Conservation (phyloP, 2,888 invertebrate species). For the Pristionchus entomophagus region DNA sequence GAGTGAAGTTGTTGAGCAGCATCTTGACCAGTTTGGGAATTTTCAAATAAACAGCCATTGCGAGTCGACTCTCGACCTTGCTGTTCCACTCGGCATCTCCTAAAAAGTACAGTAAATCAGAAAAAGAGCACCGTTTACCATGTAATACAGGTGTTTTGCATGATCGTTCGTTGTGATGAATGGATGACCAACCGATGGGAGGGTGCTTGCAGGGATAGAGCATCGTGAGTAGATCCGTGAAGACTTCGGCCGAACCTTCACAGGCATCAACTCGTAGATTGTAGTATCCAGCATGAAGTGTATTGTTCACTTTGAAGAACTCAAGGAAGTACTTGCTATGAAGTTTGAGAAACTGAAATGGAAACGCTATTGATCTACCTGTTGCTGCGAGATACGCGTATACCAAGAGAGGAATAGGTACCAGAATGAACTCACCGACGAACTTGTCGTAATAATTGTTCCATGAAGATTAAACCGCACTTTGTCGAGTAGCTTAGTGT, state of each 20-base stretch:
- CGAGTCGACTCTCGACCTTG: conserved; percentile 4
- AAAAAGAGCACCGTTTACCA: too few species aligned
- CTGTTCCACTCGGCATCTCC: conserved; percentile 20
- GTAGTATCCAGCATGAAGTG: background rate
- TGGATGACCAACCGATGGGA: background rate
- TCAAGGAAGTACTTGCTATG: conserved; percentile 7
- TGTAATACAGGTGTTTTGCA: background rate
- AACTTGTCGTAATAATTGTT: background rate
- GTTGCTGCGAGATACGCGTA: background rate
- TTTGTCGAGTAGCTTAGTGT: background rate
- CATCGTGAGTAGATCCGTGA: background rate
- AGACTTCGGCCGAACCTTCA: too few species aligned
- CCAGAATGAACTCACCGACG: background rate
- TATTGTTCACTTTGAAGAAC: background rate
- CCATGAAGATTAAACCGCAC: background rate
- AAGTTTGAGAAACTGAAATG: background rate
- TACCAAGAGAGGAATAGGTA: background rate
- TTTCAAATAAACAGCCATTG: background rate
- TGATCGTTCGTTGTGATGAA: background rate
- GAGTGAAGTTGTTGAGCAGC: background rate
- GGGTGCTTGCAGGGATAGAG: conserved; percentile 5
- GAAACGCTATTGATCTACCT: background rate
- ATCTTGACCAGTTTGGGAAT: conserved; percentile 14
- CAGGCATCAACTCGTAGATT: background rate
- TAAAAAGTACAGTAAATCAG: background rate